Conservation (phyloP, 2,113 vertebrate species). For the Gila orcuttii region DNA sequence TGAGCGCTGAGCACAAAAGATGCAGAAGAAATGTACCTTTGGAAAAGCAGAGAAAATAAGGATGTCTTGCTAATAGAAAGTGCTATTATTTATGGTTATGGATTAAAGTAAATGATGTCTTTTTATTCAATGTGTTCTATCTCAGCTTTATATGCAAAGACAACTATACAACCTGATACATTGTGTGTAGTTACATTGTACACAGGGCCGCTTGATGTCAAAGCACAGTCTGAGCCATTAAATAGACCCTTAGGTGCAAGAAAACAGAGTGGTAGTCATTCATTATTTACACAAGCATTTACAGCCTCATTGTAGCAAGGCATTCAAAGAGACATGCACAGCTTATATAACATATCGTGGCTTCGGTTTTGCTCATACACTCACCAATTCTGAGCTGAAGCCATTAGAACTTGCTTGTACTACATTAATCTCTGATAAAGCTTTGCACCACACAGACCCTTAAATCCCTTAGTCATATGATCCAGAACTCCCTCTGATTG, state of each 20-base stretch:
- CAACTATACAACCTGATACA: not conserved
- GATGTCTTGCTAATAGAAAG: too few species aligned
- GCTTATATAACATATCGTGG: not conserved
- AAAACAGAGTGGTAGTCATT: slow-evolving; percentile 16
- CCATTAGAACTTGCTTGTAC: slow-evolving; percentile 57
- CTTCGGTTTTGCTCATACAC: slow-evolving; percentile 16
- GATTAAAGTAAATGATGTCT: too few species aligned
- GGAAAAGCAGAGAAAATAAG: too few species aligned
- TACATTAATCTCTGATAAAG: slow-evolving; percentile 57
- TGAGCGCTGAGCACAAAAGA: too few species aligned
- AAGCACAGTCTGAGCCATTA: not conserved
- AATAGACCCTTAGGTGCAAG: slow-evolving; percentile 5
- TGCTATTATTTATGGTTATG: too few species aligned
- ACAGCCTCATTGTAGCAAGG: not conserved
- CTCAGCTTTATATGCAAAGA: too few species aligned
- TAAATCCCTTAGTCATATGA: slow-evolving; percentile 49
- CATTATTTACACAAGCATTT: slow-evolving; percentile 22
- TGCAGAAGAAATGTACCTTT: too few species aligned
- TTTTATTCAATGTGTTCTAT: too few species aligned
- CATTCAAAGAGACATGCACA: not conserved
- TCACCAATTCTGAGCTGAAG: slow-evolving; percentile 33
- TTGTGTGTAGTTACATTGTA: not conserved
- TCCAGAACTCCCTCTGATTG: slow-evolving; percentile 54
- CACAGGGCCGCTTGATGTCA: not conserved
- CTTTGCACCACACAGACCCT: slow-evolving; percentile 42